Evolutionary conservation across 2,797 vertebrate genomes (phyloP), one percentile per base, ranked within the genome.

Genomic region (Microcaecilia unicolor): DNA sequence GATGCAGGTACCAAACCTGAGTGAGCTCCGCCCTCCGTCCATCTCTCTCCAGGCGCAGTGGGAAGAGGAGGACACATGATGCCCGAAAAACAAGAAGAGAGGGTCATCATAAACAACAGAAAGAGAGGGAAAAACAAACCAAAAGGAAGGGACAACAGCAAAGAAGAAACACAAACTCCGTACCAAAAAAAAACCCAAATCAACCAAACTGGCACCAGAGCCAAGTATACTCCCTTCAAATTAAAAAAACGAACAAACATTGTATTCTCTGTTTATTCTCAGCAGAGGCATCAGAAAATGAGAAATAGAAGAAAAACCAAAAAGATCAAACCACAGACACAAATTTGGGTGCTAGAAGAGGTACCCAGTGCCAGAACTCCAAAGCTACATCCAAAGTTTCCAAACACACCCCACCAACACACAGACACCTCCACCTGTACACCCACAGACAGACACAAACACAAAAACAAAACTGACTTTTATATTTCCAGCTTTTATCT

Each of bases 1-100:
- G 64, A 71, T 41, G 49, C 59, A n/a, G 83, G 81, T 42, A 70
- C 80, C 64, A 89, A 88, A 75, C 78, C 83, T 3, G 83, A 89
- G 79, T 86, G 81, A 89, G 64, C 28, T 26, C 24, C 9, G 14
- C 28, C 26, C 43, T 18, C 17, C n/a, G 13, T 22, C 21, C 14
- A 39, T 22, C 31, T 16, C 43, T 25, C 37, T 40, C 28, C 18
- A 1, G 25, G 53, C 57, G 71, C 67, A 26, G 48, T 78, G 64
- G 53, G 59, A 58, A 78, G 76, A 49, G 55, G 50, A 55, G 74
- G 74, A 61, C 35, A 44, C 53, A 28, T 48, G 53, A 57, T 57
- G 57, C 53, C 58, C 70, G 62, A 60, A 67, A 67, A 67, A 45
- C 43, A 57, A 56, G 57, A 25, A 37, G 60, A 49, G 51, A 67